Evolutionary conservation across 2,888 invertebrate species (phyloP), one percentile per base, ranked within the genome.

Genomic region (Drosophila formosana): DNA sequence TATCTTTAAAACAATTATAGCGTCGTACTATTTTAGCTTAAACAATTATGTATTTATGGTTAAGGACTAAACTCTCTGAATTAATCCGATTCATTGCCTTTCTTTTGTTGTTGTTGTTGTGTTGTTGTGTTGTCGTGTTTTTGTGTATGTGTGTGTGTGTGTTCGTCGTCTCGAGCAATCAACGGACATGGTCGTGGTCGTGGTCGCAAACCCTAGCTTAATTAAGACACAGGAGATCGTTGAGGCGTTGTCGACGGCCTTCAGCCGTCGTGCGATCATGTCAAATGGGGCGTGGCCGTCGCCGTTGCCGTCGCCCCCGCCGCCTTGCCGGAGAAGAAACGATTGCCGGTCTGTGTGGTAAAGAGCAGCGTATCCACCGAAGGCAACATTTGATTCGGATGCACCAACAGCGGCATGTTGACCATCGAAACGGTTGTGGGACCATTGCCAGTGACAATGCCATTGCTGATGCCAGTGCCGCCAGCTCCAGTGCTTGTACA

Each of bases 311-410:
- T n/a, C 37, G n/a, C 37, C 3, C 69, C 49, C n/a, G 78, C 53
- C 13, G 74, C 49, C 49, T 88, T 88, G 46, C 82, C 75, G 30
- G 76, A 69, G 58, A 82, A 88, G 56, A 85, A 88, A n/a, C 88
- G 76, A 75, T 77, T 89, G 47, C 83, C 83, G 4, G 89, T 77
- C 73, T 86, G 89, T 11, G 79, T 72, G 52, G 84, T 82, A 34
- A 91, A 91, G n/a, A 91, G 82, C 53, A 92, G 72, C 26, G 92
- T 92, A 65, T 92, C 91, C 65, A 92, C 92, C 52, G 92, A 92
- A 58, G 92, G 92, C 75, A 92, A 85, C 75, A 86, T 88, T 82
- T 92, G 91, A 69, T 88, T 91, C 4, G 88, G 80, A 62, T 86
- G 84, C 66, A 90, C 70, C 13, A 90, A 61, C 18, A 90, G 61